A percentile compares a stretch with the other conserved stretches of the same genome.
These are phyloP conservation scores for Ptilorrhoa leucosticta DNA, from an alignment of 2,113 vertebrate species.

Conservation along the genomic window DNA sequence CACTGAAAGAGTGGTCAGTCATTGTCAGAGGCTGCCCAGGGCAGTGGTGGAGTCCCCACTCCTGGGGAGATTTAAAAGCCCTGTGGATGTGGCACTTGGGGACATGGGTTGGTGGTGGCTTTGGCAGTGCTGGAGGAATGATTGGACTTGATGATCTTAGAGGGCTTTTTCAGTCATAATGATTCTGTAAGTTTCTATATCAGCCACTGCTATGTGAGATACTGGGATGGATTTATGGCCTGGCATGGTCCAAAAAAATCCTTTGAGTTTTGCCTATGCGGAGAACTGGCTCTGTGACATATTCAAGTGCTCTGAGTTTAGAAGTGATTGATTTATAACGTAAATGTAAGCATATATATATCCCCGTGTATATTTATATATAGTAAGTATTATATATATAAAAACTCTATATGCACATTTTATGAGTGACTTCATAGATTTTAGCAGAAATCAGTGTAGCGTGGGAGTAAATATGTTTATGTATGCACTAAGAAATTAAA, in stretches of 20 bases:
- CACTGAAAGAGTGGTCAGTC: not conserved
- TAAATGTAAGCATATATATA: not conserved
- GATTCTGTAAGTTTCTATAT: not conserved
- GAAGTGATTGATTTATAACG: not conserved
- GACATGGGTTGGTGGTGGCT: fast-evolving
- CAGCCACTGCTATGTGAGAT: not conserved
- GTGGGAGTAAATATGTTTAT: not conserved
- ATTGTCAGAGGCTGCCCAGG: not conserved
- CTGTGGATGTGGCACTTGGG: not conserved
- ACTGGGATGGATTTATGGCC: not conserved
- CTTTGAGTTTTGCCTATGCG: not conserved
- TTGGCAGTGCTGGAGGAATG: not conserved
- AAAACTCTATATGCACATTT: not conserved
- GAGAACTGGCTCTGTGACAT: fast-evolving
- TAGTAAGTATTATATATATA: not conserved
- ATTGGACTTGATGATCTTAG: not conserved
- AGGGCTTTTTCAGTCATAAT: not conserved
- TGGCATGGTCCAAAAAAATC: not conserved
- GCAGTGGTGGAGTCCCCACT: not conserved
- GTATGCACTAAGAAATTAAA: not conserved
- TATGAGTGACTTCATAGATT: not conserved
- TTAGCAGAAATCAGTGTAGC: not conserved
- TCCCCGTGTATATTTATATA: not conserved
- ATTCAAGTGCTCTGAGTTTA: not conserved
- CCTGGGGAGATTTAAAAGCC: not conserved